A percentile compares a stretch with the other conserved stretches of the same genome.
These are phyloP conservation scores for Aromia moschata DNA, from an alignment of 2,888 invertebrate genomes.

Conservation along the genomic window DNA sequence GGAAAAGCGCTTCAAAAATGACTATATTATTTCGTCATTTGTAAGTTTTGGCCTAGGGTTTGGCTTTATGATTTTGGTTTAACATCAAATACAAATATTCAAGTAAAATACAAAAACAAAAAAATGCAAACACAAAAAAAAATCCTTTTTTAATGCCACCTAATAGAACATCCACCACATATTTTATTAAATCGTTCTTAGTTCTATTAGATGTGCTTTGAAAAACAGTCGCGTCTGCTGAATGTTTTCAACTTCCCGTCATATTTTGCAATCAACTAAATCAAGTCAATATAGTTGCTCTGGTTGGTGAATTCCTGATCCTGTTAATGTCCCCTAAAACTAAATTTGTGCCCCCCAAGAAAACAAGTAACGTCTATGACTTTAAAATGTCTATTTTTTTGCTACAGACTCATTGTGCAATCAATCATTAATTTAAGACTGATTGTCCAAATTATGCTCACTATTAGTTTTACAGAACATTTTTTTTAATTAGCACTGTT, in stretches of 20 bases:
- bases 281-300: constrained; percentile 18
- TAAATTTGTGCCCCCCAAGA: constrained; percentile 34
- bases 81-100: too few relatives aligned
- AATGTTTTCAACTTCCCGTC: constrained; percentile 38
- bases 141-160: constrained; percentile 40
- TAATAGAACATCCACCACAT: constrained; percentile 33
- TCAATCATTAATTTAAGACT: constrained; percentile 16
- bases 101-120: too few relatives aligned
- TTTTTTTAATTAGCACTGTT: constrained; percentile 29
- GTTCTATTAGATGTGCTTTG: constrained; percentile 42
- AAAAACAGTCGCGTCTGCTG: constrained; percentile 43
- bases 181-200: constrained; percentile 46
- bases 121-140: too few relatives aligned
- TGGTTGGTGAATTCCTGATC: constrained; percentile 20
- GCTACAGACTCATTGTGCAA: constrained; percentile 41
- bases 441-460: constrained; percentile 24
- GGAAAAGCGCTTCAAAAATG: too few relatives aligned
- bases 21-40: too few relatives aligned
- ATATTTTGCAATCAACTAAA: constrained; percentile 38
- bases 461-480: constrained; percentile 29
- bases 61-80: too few relatives aligned
- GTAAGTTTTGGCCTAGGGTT: too few relatives aligned
- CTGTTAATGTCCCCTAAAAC: constrained; percentile 32
- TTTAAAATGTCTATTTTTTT: constrained; percentile 41
- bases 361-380: constrained; percentile 38